Base-by-base conservation (phyloP, 2,113 vertebrate genomes). In the Eonycteris spelaea region DNA sequence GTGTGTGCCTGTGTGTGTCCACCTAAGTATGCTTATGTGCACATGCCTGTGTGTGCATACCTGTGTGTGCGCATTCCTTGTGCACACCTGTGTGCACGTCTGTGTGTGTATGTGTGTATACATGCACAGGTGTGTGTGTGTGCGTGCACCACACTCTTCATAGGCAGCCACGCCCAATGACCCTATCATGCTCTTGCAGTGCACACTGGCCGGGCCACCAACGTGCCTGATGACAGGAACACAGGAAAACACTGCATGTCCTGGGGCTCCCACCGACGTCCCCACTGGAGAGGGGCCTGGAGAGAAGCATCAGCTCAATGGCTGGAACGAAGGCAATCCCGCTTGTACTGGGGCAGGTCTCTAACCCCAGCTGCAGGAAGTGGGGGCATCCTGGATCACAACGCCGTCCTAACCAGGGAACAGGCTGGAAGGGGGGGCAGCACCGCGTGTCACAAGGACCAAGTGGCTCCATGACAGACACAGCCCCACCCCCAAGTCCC, bases 261-360 rank as follows among this genome's bases (percentile, higher is more conserved):
- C 26, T 15, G 35, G n/a, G 40, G 1, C 33, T 53, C 26, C 57
- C 28, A 2, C 8, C 3, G 35, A 45, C 43, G 2, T n/a, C 24
- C 24, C 21, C 38, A 0, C 19, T 7, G 24, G n/a, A 3, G 16
- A 6, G 8, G 4, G 21, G 30, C 11, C 53, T n/a, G 14, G 22
- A 8, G 11, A 53, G 33, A 19, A 21, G 26, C 5, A 1, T 2
- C 5, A 2, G 5, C 2, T 53, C 78, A 5, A 13, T 0, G 24
- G 28, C 2, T 8, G 13, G 40, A 35, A 19, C 2, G 1, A 30
- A 43, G 26, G 35, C 7, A 13, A 8, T 53, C 63, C 12, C 5
- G 2, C 10, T 13, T 59, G 28, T 18, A 40, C 0, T 0, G 5
- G 51, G 15, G 4, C 48, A 24, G 12, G 15, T 6, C 2, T 18